Conservation (phyloP, 1,140 invertebrate species). For the Telenomus remus region DNA sequence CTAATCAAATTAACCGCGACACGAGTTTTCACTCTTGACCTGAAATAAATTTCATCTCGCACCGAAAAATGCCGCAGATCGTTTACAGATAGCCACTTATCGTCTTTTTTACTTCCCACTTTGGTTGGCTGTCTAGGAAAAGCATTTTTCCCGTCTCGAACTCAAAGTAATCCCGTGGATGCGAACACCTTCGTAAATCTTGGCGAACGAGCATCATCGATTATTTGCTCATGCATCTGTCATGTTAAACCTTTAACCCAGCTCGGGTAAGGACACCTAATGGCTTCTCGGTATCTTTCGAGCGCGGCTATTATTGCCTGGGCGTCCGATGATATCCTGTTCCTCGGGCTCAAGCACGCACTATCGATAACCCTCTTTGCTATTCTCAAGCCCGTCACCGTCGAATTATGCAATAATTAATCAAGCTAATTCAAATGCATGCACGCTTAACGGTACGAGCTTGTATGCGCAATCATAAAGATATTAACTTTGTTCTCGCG, state of each 20-base stretch:
- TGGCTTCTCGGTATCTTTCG: conserved; percentile 52
- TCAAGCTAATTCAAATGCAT: conserved; percentile 36
- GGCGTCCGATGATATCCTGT: conserved; percentile 32
- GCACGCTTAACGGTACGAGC: conserved; percentile 25
- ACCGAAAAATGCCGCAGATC: neutral
- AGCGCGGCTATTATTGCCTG: conserved; percentile 37
- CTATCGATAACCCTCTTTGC: conserved; percentile 30
- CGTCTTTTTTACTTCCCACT: conserved; percentile 12
- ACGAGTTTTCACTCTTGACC: neutral
- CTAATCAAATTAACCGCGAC: too few relatives aligned
- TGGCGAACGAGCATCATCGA: conserved; percentile 38
- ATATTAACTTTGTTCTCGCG: conserved; percentile 5
- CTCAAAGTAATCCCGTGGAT: conserved; percentile 25
- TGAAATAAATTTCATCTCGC: neutral
- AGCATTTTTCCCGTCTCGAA: conserved; percentile 4
- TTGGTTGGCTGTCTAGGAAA: neutral
- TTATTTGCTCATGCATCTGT: conserved; percentile 55
- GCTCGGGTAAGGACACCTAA: conserved; percentile 36
- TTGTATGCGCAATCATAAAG: conserved; percentile 9
- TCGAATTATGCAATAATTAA: conserved; percentile 45
- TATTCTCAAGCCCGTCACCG: conserved; percentile 15
- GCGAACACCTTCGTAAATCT: conserved; percentile 45
- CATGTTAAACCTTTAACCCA: conserved; percentile 56
- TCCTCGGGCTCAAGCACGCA: conserved; percentile 22
- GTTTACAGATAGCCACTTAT: neutral